Conservation (phyloP, 2,113 vertebrate genomes). For the Spea bombifrons region DNA sequence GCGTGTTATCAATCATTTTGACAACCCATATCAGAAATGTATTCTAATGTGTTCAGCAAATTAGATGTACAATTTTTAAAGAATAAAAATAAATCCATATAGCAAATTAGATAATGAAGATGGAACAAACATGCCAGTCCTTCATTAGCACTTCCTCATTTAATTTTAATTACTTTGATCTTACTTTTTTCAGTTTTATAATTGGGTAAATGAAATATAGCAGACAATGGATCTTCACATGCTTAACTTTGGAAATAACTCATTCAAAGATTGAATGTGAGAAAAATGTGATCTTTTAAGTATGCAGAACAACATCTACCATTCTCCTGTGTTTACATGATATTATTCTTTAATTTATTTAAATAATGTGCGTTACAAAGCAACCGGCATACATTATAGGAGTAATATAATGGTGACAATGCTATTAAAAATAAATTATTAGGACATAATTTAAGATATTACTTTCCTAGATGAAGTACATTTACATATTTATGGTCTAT, state of each 20-base stretch:
- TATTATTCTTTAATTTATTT: constrained; percentile 11
- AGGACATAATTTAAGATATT: neutral
- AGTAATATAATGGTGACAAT: constrained; percentile 15
- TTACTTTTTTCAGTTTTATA: constrained; percentile 11
- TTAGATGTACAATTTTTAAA: constrained; percentile 18
- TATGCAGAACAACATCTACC: neutral
- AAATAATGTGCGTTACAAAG: constrained; percentile 19
- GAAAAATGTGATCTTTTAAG: neutral
- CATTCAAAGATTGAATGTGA: neutral
- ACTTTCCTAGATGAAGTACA: constrained; percentile 7
- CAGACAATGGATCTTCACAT: neutral
- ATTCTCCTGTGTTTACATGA: neutral
- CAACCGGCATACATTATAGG: constrained; percentile 2
- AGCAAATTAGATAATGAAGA: constrained; percentile 20
- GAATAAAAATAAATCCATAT: neutral
- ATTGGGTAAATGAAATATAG: neutral
- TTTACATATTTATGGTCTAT: constrained; percentile 33
- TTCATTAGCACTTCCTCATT: constrained; percentile 21
- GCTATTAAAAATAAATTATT: constrained; percentile 22
- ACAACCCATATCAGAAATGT: constrained; percentile 1
- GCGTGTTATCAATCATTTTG: constrained; percentile 9
- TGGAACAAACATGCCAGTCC: constrained; percentile 3
- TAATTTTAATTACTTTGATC: neutral
- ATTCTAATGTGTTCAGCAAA: constrained; percentile 9
- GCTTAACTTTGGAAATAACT: neutral